Evolutionary conservation across 2,113 vertebrate species (phyloP).

Genomic region (Campylorhamphus procurvoides): DNA sequence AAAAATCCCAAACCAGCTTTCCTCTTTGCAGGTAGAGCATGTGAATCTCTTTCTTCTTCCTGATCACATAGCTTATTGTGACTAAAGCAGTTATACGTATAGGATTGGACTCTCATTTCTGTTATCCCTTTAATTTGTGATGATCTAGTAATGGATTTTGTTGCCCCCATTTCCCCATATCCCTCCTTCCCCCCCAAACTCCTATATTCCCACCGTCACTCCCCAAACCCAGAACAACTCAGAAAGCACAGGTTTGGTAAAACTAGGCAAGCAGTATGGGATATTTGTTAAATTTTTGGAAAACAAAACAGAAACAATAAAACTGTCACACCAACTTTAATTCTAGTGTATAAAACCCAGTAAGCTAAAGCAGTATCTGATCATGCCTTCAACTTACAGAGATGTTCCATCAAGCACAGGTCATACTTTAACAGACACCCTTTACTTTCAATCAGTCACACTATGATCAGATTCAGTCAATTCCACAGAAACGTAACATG

Average conservation of each 20-base stretch:
- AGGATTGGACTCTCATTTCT: not conserved
- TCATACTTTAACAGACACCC: not conserved
- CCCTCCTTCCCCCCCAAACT: not conserved
- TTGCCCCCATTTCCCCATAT: rapidly evolving
- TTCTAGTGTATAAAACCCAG: not conserved
- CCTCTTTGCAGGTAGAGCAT: not conserved
- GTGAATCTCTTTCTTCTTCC: not conserved
- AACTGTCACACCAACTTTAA: not conserved
- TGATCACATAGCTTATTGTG: not conserved
- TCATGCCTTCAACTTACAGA: not conserved
- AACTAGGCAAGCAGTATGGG: not conserved
- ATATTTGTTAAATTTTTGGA: not conserved
- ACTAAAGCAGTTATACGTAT: not conserved
- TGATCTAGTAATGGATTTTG: not conserved
- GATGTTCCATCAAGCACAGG: not conserved
- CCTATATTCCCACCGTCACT: not conserved
- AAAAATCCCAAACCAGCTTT: not conserved
- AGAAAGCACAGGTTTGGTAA: not conserved
- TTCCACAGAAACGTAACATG: not conserved
- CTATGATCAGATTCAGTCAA: not conserved
- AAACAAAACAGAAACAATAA: not conserved
- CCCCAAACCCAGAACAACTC: not conserved
- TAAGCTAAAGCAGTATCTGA: not conserved
- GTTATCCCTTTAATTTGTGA: not conserved
- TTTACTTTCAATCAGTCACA: not conserved